Evolutionary conservation across 1,140 invertebrate species (phyloP).

Genomic region (Phenacoccus solenopsis): DNA sequence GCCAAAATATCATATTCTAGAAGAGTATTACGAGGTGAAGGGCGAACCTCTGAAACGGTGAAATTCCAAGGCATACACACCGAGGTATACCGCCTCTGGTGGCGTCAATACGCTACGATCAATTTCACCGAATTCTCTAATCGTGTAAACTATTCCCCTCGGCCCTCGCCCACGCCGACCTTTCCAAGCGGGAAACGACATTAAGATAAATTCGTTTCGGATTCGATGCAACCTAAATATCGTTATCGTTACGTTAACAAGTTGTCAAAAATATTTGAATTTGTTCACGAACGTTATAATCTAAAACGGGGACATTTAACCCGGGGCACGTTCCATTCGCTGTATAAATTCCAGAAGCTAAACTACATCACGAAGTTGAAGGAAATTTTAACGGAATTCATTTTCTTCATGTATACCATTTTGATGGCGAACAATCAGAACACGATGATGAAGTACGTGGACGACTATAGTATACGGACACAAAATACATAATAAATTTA

Average conservation of each 20-base stretch:
- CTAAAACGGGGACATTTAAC: not conserved
- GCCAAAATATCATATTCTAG: too few relatives aligned
- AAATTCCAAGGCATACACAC: too few relatives aligned
- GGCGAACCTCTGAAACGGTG: too few relatives aligned
- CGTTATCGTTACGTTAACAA: not conserved
- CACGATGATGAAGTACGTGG: not conserved
- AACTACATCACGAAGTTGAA: not conserved
- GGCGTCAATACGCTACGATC: too few relatives aligned
- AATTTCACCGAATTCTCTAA: too few relatives aligned
- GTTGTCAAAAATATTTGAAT: not conserved
- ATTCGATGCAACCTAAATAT: too few relatives aligned
- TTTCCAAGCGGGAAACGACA: too few relatives aligned
- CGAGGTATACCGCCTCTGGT: too few relatives aligned
- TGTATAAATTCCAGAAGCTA: not conserved
- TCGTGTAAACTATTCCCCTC: too few relatives aligned
- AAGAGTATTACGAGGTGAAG: too few relatives aligned
- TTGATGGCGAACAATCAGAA: not conserved
- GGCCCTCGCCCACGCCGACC: too few relatives aligned
- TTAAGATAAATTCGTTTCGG: too few relatives aligned
- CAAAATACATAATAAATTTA: slow-evolving; percentile 4
- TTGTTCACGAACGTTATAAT: not conserved
- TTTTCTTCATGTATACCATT: not conserved
- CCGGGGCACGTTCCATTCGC: not conserved
- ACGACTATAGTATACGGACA: not conserved
- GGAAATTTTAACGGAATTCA: not conserved